Conservation (phyloP, 2,888 invertebrate genomes). For the Aethes cnicana region DNA sequence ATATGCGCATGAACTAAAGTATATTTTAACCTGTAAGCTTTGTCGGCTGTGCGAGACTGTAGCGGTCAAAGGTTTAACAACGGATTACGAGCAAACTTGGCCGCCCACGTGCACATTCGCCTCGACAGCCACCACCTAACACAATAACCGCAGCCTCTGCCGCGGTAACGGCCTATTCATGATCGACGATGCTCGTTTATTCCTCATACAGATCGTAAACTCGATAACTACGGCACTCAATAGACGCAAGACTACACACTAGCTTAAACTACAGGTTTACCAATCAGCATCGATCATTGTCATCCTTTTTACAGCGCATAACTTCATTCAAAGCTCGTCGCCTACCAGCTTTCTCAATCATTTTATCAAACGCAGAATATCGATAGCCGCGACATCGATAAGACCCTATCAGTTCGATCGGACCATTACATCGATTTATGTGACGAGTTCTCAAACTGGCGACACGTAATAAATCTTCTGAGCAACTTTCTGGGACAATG, state of each 20-base stretch:
- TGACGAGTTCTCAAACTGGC: conserved; percentile 57
- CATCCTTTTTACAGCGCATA: conserved; percentile 46
- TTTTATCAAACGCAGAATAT: conserved; percentile 49
- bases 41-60: no score
- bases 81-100: conserved; percentile 70
- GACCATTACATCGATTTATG: conserved; percentile 66
- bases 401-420: conserved; percentile 57
- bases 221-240: conserved; percentile 38
- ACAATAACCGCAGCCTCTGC: conserved; percentile 41
- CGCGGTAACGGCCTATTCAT: conserved; percentile 30
- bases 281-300: conserved; percentile 54
- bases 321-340: conserved; percentile 42
- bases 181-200: conserved; percentile 16
- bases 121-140: conserved; percentile 29
- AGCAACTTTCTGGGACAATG: conserved; percentile 51
- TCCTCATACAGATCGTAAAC: conserved; percentile 9
- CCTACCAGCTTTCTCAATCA: conserved; percentile 62
- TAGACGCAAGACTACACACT: conserved; percentile 35
- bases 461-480: conserved; percentile 61
- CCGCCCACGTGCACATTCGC: conserved; percentile 66
- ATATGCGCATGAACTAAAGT: no score
- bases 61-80: conserved; percentile 58
- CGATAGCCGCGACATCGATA: conserved; percentile 53
- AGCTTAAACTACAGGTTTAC: conserved; percentile 37
- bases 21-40: no score